Evolutionary conservation across 2,113 vertebrate genomes (phyloP), one percentile per base, ranked within the genome.

Genomic region (Mesitornis unicolor): DNA sequence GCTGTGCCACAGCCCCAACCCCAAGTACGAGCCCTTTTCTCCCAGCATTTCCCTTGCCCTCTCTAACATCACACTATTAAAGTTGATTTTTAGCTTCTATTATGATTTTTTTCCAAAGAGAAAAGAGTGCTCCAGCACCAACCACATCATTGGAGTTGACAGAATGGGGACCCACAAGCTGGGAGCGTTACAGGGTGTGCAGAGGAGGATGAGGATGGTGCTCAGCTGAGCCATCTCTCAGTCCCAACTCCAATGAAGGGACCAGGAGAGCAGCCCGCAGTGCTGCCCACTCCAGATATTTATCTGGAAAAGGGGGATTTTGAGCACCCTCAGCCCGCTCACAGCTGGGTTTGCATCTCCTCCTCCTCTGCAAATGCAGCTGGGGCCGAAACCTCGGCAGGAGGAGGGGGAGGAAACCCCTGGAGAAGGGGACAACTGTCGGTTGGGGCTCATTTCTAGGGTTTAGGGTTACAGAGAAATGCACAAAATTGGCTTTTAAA

Each of bases 141-240:
- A 51, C 94, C 84, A 54, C 71, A 48, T 86, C 97, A 93, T 91
- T 80, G 51, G 85, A 93, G 88, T 29, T 81, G 84, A 76, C 97
- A 90, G 93, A 61, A 67, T 60, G 38, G 63, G 73, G 68, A 87
- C 47, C 51, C 50, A 94, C 88, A 84, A 36, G 64, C 91, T 87
- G 76, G 59, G 93, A 95, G 53, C 12, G 4, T 68, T 71, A 65
- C 19, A 2, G 21, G 45, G 28, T 45, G 31, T 0, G 0, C 20
- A 21, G 65, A 81, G 82, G 47, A 71, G 60, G 88, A 90, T 50
- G 76, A 85, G 21, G 47, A 48, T 48, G 47, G 22, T 31, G 64
- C 84, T 95, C 93, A 92, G 78, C 75, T 43, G 4, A 42, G 24
- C 50, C n/a, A 33, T 64, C 69, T 33, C 70, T 70, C 83, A 90